Conservation (phyloP, 2,797 vertebrate genomes). For the Apogon hyalosoma region DNA sequence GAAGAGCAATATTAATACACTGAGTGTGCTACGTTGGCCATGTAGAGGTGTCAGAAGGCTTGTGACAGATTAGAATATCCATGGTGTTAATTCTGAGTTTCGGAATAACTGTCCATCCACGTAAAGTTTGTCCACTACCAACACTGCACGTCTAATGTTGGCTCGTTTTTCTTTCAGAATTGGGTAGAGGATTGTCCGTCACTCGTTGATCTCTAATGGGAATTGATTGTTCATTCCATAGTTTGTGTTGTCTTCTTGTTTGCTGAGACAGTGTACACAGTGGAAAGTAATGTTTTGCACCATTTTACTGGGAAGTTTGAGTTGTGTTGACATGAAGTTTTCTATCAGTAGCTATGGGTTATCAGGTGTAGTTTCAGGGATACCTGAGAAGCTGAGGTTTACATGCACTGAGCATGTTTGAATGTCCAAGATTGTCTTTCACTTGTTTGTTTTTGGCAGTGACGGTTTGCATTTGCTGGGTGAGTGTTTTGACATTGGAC, state of each 20-base stretch:
- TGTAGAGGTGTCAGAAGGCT: too few relatives aligned
- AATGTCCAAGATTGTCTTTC: neutral
- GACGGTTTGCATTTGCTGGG: neutral
- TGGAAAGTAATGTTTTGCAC: neutral
- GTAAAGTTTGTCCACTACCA: neutral
- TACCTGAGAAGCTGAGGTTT: neutral
- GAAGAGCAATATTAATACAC: too few relatives aligned
- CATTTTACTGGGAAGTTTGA: neutral
- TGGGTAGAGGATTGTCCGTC: too few relatives aligned
- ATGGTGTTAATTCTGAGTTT: too few relatives aligned
- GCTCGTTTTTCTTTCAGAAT: too few relatives aligned
- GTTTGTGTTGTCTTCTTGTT: neutral
- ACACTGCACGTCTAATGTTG: too few relatives aligned
- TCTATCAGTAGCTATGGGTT: neutral
- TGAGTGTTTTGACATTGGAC: neutral
- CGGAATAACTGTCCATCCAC: neutral
- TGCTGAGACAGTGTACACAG: neutral
- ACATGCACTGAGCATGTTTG: neutral
- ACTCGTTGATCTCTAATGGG: too few relatives aligned
- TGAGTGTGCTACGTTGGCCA: too few relatives aligned
- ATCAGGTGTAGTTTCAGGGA: neutral
- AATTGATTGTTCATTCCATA: too few relatives aligned
- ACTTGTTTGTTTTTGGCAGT: neutral
- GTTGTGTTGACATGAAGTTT: neutral
- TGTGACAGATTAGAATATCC: too few relatives aligned